A percentile compares a stretch with the other conserved stretches of the same genome.
Conservation (phyloP, 2,797 vertebrate species). For the Tangara arthus region DNA sequence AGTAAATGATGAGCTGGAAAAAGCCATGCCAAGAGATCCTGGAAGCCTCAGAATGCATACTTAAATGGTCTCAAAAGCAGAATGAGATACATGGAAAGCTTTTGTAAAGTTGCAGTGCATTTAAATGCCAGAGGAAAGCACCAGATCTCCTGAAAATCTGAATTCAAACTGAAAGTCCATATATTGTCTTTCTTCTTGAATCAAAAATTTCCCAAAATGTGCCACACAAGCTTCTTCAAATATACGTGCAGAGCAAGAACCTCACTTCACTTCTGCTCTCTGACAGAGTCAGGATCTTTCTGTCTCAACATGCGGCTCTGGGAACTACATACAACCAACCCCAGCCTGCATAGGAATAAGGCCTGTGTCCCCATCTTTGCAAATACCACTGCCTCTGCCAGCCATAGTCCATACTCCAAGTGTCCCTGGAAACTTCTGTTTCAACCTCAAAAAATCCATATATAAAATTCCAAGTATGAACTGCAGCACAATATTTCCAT, state of each 20-base stretch:
- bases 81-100: neutral
- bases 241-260: neutral
- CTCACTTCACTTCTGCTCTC: neutral
- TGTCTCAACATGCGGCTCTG: fast-evolving
- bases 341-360: fast-evolving
- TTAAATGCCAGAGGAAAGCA: neutral
- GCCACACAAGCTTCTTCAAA: neutral
- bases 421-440: neutral
- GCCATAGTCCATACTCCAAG: neutral
- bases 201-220: neutral
- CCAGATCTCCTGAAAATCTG: neutral
- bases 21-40: neutral
- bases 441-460: neutral
- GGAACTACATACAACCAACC: fast-evolving
- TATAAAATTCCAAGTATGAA: neutral
- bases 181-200: neutral
- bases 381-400: neutral
- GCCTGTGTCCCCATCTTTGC: neutral
- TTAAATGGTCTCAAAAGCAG: neutral
- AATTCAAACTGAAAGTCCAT: neutral
- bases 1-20: neutral
- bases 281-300: neutral
- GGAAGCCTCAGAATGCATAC: neutral
- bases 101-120: neutral
- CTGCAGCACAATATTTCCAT: neutral